These are phyloP conservation scores for Phoebastria nigripes DNA, from an alignment of 2,797 vertebrate genomes.

Conservation along the genomic window DNA sequence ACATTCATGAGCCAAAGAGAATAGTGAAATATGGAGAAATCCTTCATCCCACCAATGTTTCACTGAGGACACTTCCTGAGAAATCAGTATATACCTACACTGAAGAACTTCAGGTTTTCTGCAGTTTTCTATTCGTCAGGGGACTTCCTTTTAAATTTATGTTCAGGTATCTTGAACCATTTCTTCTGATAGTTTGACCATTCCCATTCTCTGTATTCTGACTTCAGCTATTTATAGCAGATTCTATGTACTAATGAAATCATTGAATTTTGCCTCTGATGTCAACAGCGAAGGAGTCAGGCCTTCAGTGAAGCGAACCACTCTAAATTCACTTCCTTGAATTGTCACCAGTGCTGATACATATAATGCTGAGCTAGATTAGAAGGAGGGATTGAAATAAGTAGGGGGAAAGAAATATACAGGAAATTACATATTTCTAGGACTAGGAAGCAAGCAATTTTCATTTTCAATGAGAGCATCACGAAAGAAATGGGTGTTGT, in stretches of 20 bases:
- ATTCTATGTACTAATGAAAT: background rate
- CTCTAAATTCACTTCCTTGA: constrained; percentile 2
- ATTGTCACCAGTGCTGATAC: background rate
- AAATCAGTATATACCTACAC: background rate
- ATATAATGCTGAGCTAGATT: background rate
- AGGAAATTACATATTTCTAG: constrained; percentile 19
- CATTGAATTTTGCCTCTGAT: background rate
- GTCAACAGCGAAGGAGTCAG: background rate
- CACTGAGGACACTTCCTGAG: background rate
- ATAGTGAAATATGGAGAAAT: background rate
- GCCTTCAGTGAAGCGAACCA: background rate
- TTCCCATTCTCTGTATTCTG: background rate
- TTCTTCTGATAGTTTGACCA: background rate
- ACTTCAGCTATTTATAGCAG: background rate
- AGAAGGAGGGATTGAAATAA: constrained; percentile 3
- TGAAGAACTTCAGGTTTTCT: background rate
- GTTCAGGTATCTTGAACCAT: background rate
- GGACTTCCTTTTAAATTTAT: background rate
- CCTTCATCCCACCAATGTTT: background rate
- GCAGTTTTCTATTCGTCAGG: background rate
- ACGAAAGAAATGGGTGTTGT: background rate
- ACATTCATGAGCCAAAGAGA: background rate
- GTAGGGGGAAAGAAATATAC: background rate
- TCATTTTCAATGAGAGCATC: constrained; percentile 21
- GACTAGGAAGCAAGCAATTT: constrained; percentile 6